A percentile compares a stretch with the other conserved stretches of the same genome.
Evolutionary conservation across 2,888 invertebrate species (phyloP).

Genomic region (Mongoloraphidia duomilia): DNA sequence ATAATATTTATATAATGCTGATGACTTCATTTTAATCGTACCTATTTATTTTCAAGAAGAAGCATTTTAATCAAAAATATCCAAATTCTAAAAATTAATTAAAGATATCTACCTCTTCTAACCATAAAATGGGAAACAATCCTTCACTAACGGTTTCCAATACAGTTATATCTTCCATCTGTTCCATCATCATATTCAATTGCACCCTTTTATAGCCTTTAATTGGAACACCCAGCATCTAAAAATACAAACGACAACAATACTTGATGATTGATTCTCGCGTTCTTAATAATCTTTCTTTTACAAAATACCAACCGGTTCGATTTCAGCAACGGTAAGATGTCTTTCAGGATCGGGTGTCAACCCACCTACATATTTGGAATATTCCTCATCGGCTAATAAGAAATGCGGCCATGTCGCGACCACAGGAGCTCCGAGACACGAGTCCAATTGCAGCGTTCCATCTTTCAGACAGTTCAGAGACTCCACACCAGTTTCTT

Average conservation of each 20-base stretch:
- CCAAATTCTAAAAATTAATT: no score
- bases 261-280: neutral
- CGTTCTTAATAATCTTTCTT: neutral
- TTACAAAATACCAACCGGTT: slow-evolving; percentile 36
- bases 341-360: slow-evolving; percentile 38
- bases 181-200: slow-evolving; percentile 38
- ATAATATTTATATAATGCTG: no score
- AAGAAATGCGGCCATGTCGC: slow-evolving; percentile 53
- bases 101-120: slow-evolving; percentile 35
- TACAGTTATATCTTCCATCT: slow-evolving; percentile 29
- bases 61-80: no score
- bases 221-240: slow-evolving; percentile 40
- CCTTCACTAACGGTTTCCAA: slow-evolving; percentile 37
- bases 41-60: no score
- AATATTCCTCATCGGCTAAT: slow-evolving; percentile 37
- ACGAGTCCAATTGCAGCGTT: slow-evolving; percentile 34
- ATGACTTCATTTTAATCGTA: no score
- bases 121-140: slow-evolving; percentile 42
- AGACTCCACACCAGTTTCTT: slow-evolving; percentile 32
- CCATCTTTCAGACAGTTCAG: slow-evolving; percentile 39
- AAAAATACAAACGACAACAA: slow-evolving; percentile 11
- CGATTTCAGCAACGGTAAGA: slow-evolving; percentile 41
- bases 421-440: slow-evolving; percentile 44
- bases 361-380: slow-evolving; percentile 37
- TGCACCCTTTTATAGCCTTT: slow-evolving; percentile 37